phyloP scores from a whole-genome alignment of 2,888 invertebrate species.

The Trichopoda pennipes region DNA sequence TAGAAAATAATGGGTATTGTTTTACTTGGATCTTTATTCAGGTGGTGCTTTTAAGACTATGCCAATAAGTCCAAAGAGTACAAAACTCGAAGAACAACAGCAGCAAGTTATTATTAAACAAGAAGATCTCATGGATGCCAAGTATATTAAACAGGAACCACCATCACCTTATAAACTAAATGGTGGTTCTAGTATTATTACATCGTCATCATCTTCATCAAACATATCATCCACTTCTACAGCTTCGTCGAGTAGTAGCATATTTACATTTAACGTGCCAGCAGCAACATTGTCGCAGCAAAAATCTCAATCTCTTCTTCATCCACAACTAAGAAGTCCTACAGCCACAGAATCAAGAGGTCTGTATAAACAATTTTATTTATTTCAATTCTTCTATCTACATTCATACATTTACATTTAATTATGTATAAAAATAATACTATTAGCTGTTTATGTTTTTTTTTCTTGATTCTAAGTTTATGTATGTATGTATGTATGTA shows the following conservation, averaged over 20 bases:
- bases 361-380: constrained; percentile 64
- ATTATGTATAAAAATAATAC: background rate
- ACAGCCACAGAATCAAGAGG: constrained; percentile 71
- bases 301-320: constrained; percentile 71
- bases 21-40: constrained; percentile 46
- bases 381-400: background rate
- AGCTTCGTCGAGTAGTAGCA: constrained; percentile 65
- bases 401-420: background rate
- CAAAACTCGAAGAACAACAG: constrained; percentile 76
- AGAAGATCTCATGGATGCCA: constrained; percentile 74
- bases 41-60: constrained; percentile 95
- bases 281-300: constrained; percentile 69
- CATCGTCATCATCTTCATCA: constrained; percentile 48
- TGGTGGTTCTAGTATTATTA: constrained; percentile 64
- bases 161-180: constrained; percentile 78
- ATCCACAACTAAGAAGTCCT: constrained; percentile 75
- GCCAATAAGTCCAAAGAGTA: constrained; percentile 84
- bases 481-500: too few relatives aligned
- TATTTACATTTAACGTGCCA: constrained; percentile 80
- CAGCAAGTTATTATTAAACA: constrained; percentile 68
- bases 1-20: background rate
- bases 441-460: constrained; percentile 18
- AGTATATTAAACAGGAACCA: constrained; percentile 79
- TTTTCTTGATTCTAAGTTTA: constrained; percentile 24
- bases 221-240: constrained; percentile 34